A percentile compares a stretch with the other conserved stretches of the same genome.
phyloP scores from a whole-genome alignment of 2,113 vertebrate genomes.

The Eudyptes chrysolophus region DNA sequence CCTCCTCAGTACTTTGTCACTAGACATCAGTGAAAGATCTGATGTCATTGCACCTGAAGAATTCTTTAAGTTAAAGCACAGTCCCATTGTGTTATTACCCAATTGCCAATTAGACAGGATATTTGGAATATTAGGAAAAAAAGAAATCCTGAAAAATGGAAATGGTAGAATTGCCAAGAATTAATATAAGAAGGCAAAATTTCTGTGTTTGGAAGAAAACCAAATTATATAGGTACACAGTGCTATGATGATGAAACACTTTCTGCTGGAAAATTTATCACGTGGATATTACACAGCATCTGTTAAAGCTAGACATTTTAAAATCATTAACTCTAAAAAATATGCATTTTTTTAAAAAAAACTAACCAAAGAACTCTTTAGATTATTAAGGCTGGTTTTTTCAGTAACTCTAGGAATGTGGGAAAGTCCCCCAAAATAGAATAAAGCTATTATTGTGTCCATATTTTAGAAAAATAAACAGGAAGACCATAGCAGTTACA shows the following conservation, averaged over 20 bases:
- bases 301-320: neutral
- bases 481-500: neutral
- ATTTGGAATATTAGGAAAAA: neutral
- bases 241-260: neutral
- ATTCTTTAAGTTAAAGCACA: neutral
- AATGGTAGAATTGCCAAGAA: neutral
- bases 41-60: neutral
- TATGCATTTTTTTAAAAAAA: neutral
- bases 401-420: neutral
- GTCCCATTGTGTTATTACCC: neutral
- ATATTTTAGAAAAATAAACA: neutral
- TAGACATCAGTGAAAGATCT: neutral
- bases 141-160: neutral
- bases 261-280: neutral
- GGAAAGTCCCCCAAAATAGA: neutral
- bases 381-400: neutral
- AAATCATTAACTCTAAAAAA: neutral
- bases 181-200: neutral
- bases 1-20: neutral
- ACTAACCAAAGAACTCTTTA: neutral
- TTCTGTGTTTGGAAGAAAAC: neutral
- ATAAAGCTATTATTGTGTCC: neutral
- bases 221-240: neutral
- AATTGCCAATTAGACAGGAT: fast-evolving
- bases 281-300: neutral